Conservation (phyloP, 2,113 vertebrate species). For the Rhea americana region DNA sequence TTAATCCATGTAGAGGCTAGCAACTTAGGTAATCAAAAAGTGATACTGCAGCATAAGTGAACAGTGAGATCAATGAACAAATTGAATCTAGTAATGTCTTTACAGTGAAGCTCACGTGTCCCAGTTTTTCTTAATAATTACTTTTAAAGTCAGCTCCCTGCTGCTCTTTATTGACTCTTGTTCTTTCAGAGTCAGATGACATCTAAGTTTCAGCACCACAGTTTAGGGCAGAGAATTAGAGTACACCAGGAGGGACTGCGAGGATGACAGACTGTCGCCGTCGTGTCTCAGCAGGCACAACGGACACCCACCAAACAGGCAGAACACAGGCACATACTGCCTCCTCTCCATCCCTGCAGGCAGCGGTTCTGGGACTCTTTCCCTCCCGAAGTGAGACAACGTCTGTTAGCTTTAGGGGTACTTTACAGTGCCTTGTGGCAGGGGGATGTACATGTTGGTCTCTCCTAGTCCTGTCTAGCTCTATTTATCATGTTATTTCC, state of each 20-base stretch:
- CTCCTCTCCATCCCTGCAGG: fast-evolving
- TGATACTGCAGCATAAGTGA: background rate
- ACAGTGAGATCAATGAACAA: background rate
- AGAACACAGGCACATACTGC: background rate
- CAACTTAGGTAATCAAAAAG: background rate
- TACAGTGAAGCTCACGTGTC: background rate
- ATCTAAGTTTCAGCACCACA: background rate
- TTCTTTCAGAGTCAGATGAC: background rate
- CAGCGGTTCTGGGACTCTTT: background rate
- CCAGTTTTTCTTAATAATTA: background rate
- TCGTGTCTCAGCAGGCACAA: background rate
- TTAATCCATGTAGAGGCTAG: fast-evolving
- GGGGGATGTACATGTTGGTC: background rate
- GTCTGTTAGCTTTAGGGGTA: background rate
- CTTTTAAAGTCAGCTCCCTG: no score
- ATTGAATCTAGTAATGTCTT: background rate
- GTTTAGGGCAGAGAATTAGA: background rate
- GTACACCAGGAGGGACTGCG: fast-evolving
- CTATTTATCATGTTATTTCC: background rate
- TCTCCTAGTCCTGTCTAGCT: background rate
- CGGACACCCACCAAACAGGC: fast-evolving
- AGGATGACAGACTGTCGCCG: background rate
- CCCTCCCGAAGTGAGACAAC: background rate
- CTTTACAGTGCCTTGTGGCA: background rate
- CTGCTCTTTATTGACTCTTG: fast-evolving